Conservation (phyloP, 2,888 invertebrate species). For the Antheraea yamamai region DNA sequence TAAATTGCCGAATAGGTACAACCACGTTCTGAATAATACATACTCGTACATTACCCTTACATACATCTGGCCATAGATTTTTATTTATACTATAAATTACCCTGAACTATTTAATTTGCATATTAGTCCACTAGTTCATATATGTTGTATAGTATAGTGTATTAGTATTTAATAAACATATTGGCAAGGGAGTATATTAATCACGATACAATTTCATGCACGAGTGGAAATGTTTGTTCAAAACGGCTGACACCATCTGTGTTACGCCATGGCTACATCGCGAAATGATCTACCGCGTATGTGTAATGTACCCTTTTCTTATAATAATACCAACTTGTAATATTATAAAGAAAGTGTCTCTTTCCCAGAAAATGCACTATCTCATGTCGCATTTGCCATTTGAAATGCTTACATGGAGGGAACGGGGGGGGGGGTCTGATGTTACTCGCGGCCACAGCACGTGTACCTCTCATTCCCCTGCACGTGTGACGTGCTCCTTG, state of each 20-base stretch:
- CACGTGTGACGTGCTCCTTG: no score
- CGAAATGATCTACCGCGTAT: not conserved
- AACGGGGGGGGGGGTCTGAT: no score
- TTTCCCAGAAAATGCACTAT: not conserved
- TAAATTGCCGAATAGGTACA: no score
- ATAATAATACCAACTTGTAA: not conserved
- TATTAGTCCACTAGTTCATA: constrained; percentile 5
- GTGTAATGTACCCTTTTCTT: not conserved
- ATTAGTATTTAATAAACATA: constrained; percentile 32
- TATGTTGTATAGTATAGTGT: not conserved
- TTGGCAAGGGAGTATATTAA: constrained; percentile 58
- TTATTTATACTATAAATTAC: not conserved
- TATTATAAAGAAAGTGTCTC: not conserved
- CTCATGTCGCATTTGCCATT: not conserved
- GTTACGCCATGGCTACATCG: not conserved
- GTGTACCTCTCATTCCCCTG: no score
- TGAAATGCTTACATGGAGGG: not conserved
- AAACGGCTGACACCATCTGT: constrained; percentile 23
- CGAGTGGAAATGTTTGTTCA: constrained; percentile 58
- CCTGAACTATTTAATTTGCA: not conserved
- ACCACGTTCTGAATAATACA: no score
- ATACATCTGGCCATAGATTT: not conserved
- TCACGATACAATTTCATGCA: constrained; percentile 59
- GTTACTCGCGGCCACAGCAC: no score
- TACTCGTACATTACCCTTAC: no score